These are phyloP conservation scores for Planococcus citri DNA, from an alignment of 1,140 invertebrate species.

Conservation along the genomic window DNA sequence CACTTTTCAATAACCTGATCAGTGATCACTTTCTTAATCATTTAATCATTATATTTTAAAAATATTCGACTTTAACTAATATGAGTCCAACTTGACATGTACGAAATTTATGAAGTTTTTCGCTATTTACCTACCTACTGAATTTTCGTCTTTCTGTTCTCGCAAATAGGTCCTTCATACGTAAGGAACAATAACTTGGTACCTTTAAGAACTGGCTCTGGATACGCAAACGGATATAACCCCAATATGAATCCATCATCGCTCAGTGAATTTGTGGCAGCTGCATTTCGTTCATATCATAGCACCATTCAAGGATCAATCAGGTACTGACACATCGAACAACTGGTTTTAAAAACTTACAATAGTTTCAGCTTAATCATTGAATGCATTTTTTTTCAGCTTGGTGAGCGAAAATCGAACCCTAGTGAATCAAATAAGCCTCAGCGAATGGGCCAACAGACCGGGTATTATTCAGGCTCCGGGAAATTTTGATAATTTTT, in stretches of 20 bases:
- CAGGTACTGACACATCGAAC: too few species aligned
- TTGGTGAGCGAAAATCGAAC: conserved; percentile 24
- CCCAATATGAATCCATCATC: conserved; percentile 44
- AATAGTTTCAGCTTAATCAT: background rate
- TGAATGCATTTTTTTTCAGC: conserved; percentile 16
- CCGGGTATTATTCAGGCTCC: conserved; percentile 26
- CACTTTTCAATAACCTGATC: too few species aligned
- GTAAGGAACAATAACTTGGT: conserved; percentile 15
- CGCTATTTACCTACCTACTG: too few species aligned
- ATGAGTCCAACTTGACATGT: too few species aligned
- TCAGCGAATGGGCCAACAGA: conserved; percentile 25
- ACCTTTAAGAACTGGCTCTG: conserved; percentile 18
- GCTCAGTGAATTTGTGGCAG: conserved; percentile 48
- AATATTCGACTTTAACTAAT: too few species aligned
- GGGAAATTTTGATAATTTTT: conserved; percentile 25
- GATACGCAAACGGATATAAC: conserved; percentile 42
- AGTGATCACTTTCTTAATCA: too few species aligned
- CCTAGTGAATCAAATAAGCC: conserved; percentile 13
- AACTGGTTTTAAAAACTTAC: background rate
- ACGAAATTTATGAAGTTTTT: too few species aligned
- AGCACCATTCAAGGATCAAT: conserved; percentile 29
- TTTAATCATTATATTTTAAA: too few species aligned
- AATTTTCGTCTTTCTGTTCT: background rate
- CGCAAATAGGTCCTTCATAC: conserved; percentile 20
- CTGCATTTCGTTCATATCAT: conserved; percentile 49